Base-by-base conservation (phyloP, 1,140 invertebrate genomes). In the Pachypeltis micranthus region DNA sequence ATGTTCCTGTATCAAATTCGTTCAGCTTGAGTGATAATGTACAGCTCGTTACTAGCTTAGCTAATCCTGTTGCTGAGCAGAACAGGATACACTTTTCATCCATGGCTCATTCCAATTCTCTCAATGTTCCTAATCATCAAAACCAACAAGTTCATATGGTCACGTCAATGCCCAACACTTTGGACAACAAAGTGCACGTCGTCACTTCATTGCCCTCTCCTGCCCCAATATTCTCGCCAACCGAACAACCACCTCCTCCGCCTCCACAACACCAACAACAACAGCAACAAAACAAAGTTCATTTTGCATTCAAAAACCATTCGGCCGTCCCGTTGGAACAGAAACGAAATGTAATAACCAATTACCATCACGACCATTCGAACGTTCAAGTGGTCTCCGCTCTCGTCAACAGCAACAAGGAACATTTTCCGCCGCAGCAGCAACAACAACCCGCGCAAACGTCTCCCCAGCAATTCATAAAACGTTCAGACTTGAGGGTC, bases 201-300 rank as follows among this genome's bases (percentile, higher is more conserved):
- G 28, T 65, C 7, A 51, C 55, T 1, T 60, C 51, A 19, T 55
- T 51, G 23, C 65, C 12, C 21, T 51, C 1, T 27, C 34, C 23
- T 55, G 57, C 25, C 58, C 56, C 29, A 28, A 21, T 51, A 21
- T 51, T 51, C 47, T 51, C 47, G 10, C 4, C 47, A 4, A 21
- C 47, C 10, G 47, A 51, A 26, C 59, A 31, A 44, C 54, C 12
- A 23, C 54, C 34, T 14, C 58, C 26, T 12, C 34, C 47, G 10
- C 61, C 54, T 7, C 61, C 56, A 62, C 62, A 60, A 44, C 55
- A 59, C n/a, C 59, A 54, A 7, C 26, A 57, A 54, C 65, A 66
- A 56, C 62, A 58, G 25, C 61, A 58, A 57, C 59, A 55, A n/a
- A 59, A 39, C 57, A 67, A 51, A 51, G 47, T 51, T 21, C 21